phyloP scores from a whole-genome alignment of 2,113 vertebrate genomes.

The Leiothrix lutea region DNA sequence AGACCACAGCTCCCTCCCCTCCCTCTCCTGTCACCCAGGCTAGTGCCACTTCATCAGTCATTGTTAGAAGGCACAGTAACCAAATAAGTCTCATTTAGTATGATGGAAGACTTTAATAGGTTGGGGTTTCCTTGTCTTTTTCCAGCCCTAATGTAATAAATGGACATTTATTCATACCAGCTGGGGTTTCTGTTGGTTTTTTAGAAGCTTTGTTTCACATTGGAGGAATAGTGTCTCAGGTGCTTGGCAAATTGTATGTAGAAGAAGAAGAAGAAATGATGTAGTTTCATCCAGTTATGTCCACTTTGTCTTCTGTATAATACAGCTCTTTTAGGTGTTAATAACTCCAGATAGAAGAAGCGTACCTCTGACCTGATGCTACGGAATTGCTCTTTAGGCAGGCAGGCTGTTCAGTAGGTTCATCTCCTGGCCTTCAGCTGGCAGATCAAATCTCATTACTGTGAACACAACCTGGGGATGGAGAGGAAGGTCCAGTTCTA shows the following conservation, averaged over 20 bases:
- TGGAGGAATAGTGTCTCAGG: constrained; percentile 62
- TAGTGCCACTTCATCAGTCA: constrained; percentile 57
- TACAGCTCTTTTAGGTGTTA: constrained; percentile 49
- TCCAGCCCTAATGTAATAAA: constrained; percentile 45
- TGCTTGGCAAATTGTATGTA: constrained; percentile 51
- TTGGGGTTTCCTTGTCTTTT: constrained; percentile 55
- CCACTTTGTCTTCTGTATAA: constrained; percentile 60
- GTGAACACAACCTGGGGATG: not conserved
- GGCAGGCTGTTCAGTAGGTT: constrained; percentile 15
- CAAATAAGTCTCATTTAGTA: constrained; percentile 56
- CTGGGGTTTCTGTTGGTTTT: constrained; percentile 61
- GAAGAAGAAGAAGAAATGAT: constrained; percentile 53
- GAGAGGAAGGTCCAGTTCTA: constrained; percentile 33
- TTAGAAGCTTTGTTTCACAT: constrained; percentile 45
- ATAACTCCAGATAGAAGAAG: constrained; percentile 48
- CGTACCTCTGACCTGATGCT: constrained; percentile 40
- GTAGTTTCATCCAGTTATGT: constrained; percentile 56
- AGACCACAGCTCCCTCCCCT: constrained; percentile 30
- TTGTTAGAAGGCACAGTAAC: constrained; percentile 59
- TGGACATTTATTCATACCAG: constrained; percentile 53
- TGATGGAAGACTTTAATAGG: constrained; percentile 51
- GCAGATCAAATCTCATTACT: constrained; percentile 24
- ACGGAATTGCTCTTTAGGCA: constrained; percentile 13
- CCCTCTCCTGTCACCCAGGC: constrained; percentile 48
- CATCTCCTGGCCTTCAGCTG: constrained; percentile 24